phyloP scores from a whole-genome alignment of 2,113 vertebrate genomes.

The Capricornis sumatraensis region DNA sequence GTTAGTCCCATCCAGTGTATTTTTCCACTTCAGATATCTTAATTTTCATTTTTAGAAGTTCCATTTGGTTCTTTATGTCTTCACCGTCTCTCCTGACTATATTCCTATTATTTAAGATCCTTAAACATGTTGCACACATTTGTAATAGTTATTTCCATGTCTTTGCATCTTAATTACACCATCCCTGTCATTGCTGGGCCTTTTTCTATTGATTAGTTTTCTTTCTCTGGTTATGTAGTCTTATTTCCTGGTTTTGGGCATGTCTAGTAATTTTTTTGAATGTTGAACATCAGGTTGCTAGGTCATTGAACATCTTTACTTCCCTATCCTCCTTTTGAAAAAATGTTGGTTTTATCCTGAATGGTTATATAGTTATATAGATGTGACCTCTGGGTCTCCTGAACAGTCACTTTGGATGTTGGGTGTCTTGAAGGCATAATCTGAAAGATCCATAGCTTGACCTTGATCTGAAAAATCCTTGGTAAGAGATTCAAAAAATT shows the following conservation, averaged over 20 bases:
- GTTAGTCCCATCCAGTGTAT: not conserved
- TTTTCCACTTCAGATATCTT: not conserved
- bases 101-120: not conserved
- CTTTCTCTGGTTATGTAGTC: not conserved
- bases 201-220: not conserved
- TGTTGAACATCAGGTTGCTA: not conserved
- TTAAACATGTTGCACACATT: not conserved
- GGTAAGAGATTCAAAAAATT: constrained; percentile 92
- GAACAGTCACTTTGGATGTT: constrained; percentile 87
- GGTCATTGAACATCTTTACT: not conserved
- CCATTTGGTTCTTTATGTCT: not conserved
- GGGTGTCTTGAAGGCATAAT: constrained; percentile 89
- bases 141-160: not conserved
- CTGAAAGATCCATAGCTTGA: constrained; percentile 83
- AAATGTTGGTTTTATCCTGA: not conserved
- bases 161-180: not conserved
- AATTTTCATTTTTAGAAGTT: not conserved
- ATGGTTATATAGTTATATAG: not conserved
- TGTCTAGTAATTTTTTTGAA: not conserved
- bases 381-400: not conserved
- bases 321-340: not conserved
- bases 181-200: not conserved
- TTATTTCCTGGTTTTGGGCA: not conserved
- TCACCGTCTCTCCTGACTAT: not conserved
- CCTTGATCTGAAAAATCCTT: constrained; percentile 51